Evolutionary conservation across 2,888 invertebrate species (phyloP).

Genomic region (Parnassius orleans): DNA sequence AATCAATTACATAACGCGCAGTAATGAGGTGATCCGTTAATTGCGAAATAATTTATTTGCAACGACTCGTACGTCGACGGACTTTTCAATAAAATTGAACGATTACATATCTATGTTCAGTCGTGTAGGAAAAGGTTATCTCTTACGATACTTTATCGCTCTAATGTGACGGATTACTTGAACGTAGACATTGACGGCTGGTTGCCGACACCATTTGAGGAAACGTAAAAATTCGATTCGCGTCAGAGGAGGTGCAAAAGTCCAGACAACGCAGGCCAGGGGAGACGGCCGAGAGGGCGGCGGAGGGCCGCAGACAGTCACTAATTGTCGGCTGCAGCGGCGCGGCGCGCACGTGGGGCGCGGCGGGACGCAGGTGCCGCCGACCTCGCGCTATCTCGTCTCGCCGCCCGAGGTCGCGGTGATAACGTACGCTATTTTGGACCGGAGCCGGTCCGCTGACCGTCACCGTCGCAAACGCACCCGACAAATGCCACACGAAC

Average conservation of each 20-base stretch:
- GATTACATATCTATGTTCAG: conserved; percentile 12
- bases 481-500: conserved; percentile 49
- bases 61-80: conserved; percentile 4
- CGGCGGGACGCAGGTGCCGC: conserved; percentile 65
- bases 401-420: conserved; percentile 74
- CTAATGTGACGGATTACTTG: conserved; percentile 11
- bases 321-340: conserved; percentile 50
- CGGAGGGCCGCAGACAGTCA: conserved; percentile 35
- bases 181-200: background rate
- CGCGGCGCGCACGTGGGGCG: conserved; percentile 61
- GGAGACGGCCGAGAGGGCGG: conserved; percentile 31
- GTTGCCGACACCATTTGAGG: background rate
- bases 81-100: conserved; percentile 1
- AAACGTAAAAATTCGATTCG: conserved; percentile 21
- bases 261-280: conserved; percentile 32
- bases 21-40: conserved; percentile 14
- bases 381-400: conserved; percentile 77
- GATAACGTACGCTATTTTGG: conserved; percentile 77
- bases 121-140: conserved; percentile 18
- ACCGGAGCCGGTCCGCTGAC: conserved; percentile 51
- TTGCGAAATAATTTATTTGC: conserved; percentile 12
- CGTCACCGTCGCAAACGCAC: conserved; percentile 70
- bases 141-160: conserved; percentile 7
- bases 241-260: conserved; percentile 32
- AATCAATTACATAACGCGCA: conserved; percentile 15